phyloP scores from a whole-genome alignment of 2,797 vertebrate species.

The Thalassophryne amazonica region DNA sequence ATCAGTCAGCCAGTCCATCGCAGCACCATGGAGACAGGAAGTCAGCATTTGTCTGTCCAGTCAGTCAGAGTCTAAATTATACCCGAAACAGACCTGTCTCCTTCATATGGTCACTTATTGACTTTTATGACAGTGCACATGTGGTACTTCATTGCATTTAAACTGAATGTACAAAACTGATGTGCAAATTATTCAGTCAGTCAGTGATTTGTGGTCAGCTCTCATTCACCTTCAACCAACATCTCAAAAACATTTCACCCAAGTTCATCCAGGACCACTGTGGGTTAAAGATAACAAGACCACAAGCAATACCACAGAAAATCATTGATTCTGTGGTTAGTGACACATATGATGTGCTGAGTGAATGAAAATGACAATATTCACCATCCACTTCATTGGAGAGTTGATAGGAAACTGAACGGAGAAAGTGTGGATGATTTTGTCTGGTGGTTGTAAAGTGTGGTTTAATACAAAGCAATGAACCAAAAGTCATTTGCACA shows the following conservation, averaged over 20 bases:
- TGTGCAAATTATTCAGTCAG: constrained; percentile 24
- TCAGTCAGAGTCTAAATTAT: constrained; percentile 28
- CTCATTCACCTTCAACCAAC: constrained; percentile 10
- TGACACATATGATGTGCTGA: not conserved
- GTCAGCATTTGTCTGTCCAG: constrained; percentile 15
- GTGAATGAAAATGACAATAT: not conserved
- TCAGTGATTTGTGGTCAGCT: constrained; percentile 18
- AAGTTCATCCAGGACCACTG: not conserved
- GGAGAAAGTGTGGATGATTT: too few species aligned
- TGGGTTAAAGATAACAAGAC: not conserved
- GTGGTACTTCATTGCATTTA: too few species aligned
- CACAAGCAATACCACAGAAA: not conserved
- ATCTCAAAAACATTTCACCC: not conserved
- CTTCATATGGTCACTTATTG: constrained; percentile 30
- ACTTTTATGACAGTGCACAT: constrained; percentile 19
- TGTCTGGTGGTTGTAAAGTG: too few species aligned
- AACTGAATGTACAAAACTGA: too few species aligned
- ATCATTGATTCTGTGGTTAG: not conserved
- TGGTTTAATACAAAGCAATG: too few species aligned
- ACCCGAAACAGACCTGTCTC: constrained; percentile 18
- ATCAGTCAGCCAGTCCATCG: constrained; percentile 22
- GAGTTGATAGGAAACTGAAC: not conserved
- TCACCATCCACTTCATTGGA: not conserved
- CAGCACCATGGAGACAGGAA: constrained; percentile 28
- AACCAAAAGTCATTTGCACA: too few species aligned